Evolutionary conservation across 2,888 invertebrate species (phyloP), one percentile per base, ranked within the genome.

Genomic region (Amiota communis): DNA sequence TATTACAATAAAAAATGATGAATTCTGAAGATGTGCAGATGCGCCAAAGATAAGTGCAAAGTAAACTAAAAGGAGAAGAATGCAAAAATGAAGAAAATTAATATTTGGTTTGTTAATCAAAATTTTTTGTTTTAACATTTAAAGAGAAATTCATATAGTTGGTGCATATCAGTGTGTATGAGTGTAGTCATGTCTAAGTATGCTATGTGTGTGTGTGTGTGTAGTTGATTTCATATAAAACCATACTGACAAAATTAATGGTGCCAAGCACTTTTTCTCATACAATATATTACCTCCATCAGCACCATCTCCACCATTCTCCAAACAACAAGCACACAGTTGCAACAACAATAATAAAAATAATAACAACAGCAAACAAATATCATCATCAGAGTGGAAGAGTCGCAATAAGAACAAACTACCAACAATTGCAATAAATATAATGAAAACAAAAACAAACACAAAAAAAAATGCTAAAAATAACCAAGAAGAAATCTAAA

Each of bases 231-330:
- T 20, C 53, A 13, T 12, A 56, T 13, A 53, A 56, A 51, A 49
- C 12, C 51, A 36, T 72, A 75, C 75, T 77, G 77, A 77, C 75
- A 76, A 77, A 77, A 79, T 80, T 78, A 83, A 83, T 83, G 81
- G 82, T 83, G 82, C 83, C 82, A 83, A 83, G 83, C 76, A 77
- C 76, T 75, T 71, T 73, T 76, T 53, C 36, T 36, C 36, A 36
- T 36, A 23, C 3, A 46, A n/a, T 76, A 72, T 53, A 64, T 63
- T 57, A 46, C 64, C 8, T 4, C 36, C 36, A 23, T 48, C 36
- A 71, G 49, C 56, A 17, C 47, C 48, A 23, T 48, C 23, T 17
- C 53, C 53, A 74, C 73, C 71, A 75, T n/a, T n/a, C 74, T 76
- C 76, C 75, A 79, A 78, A 77, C 76, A 77, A 77, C 76, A 77